Conservation (phyloP, 2,113 vertebrate species). For the Malurus cyaneus region DNA sequence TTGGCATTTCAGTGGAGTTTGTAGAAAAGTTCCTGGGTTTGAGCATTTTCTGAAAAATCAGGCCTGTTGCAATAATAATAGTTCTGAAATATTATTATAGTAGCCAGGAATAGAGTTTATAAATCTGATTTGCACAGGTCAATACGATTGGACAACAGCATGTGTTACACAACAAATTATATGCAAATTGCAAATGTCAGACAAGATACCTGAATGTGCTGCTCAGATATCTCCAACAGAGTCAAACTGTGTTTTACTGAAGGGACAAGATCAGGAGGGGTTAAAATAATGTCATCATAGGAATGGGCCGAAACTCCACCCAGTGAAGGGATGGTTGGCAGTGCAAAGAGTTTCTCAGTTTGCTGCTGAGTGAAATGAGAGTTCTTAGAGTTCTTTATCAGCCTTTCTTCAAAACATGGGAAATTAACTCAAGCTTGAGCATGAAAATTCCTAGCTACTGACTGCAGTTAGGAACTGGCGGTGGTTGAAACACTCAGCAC, state of each 20-base stretch:
- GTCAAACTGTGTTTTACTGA: neutral
- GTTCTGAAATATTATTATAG: neutral
- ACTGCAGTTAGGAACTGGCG: neutral
- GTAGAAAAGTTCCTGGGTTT: neutral
- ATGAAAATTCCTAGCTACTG: neutral
- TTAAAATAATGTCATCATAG: neutral
- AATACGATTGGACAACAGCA: neutral
- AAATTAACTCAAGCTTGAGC: neutral
- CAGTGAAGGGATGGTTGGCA: neutral
- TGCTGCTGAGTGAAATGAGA: neutral
- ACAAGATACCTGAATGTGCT: neutral
- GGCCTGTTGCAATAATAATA: neutral
- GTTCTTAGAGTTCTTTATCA: neutral
- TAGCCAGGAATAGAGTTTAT: neutral
- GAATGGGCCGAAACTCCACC: neutral
- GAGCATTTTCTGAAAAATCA: neutral
- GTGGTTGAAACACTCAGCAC: neutral
- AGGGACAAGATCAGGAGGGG: neutral
- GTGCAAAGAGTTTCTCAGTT: neutral
- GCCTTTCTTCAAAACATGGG: neutral
- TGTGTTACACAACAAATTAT: neutral
- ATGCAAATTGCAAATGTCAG: neutral
- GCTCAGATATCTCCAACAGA: neutral
- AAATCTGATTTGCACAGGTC: neutral
- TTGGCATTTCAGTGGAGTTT: neutral